A percentile compares a stretch with the other conserved stretches of the same genome.
Evolutionary conservation across 2,797 vertebrate species (phyloP).

Genomic region (Danio aesculapii): DNA sequence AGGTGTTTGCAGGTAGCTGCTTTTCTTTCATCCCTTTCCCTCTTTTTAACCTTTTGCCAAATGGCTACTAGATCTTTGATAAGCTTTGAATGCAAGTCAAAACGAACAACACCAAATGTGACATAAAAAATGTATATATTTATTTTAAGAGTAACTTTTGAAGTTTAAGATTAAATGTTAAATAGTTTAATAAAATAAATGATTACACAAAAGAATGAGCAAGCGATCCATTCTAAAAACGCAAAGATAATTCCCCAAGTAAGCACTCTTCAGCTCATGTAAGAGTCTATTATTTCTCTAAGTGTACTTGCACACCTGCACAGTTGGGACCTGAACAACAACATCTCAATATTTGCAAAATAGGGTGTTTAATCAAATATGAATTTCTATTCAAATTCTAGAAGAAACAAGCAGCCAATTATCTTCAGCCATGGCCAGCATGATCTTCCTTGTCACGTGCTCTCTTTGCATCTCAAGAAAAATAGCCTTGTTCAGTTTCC

Average conservation of each 20-base stretch:
- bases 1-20: slow-evolving; percentile 84
- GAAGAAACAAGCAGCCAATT: slow-evolving; percentile 84
- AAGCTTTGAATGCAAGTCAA: slow-evolving; percentile 10
- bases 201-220: not conserved
- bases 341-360: slow-evolving; percentile 82
- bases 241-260: slow-evolving; percentile 11
- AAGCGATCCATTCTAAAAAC: too few relatives aligned
- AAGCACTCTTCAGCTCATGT: not conserved
- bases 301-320: slow-evolving; percentile 72
- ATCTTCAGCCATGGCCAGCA: slow-evolving; percentile 77
- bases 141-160: not conserved
- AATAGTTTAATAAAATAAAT: not conserved
- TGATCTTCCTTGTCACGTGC: slow-evolving; percentile 81
- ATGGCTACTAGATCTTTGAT: slow-evolving; percentile 64
- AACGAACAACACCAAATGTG: not conserved
- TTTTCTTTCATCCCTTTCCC: slow-evolving; percentile 69
- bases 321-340: slow-evolving; percentile 62
- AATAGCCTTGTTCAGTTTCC: slow-evolving; percentile 79
- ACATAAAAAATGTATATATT: not conserved
- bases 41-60: slow-evolving; percentile 75
- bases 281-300: slow-evolving; percentile 1
- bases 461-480: slow-evolving; percentile 89
- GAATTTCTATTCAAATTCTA: slow-evolving; percentile 88
- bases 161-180: not conserved
- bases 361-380: slow-evolving; percentile 86